Base-by-base conservation (phyloP, 2,113 vertebrate species). In the Lepisosteus oculatus region DNA sequence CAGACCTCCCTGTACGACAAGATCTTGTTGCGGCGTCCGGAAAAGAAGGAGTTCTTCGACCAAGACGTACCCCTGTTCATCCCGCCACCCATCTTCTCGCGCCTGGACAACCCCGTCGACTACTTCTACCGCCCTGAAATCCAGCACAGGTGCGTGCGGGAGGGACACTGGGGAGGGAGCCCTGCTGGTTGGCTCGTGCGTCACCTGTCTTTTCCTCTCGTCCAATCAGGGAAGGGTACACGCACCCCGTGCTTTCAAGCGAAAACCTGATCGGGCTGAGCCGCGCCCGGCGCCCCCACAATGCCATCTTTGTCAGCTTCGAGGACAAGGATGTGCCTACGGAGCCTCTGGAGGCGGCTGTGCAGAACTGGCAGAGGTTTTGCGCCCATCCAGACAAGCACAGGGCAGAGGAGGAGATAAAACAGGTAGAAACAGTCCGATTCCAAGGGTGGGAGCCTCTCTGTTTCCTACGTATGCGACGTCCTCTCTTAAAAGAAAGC, bases 41-140 rank as follows among this genome's bases (percentile, higher is more conserved):
- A 99, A 82, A 97, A 92, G 77, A 93, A 95, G 51, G 90, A 90
- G 0, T 99, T 95, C 81, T 99, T 98, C 76, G 90, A 96, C 11
- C 87, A 81, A 59, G 89, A 93, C 0, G 77, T 96, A 68, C 94
- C 95, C 0, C 91, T 95, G 41, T 96, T 96, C 74, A 92, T 99
- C 4, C 97, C 97, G 0, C 97, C 97, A 0, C 93, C 96, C 2
- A 95, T 96, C 77, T 99, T 99, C 85, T 99, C 97, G 6, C 95
- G 97, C 0, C 90, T 98, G 56, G 96, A 99, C 80, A 93, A 79
- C 11, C 90, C 96, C 0, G 84, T 94, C 68, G 97, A 99, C 77
- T 99, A 98, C 80, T 95, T 82, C 80, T 99, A 98, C 65, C 90
- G 97, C 0, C 94, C 96, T 0, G 95, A 99, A 55, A 76, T 88